Percentiles rank a stretch among this genome's conserved stretches.
These are phyloP conservation scores for Bos taurus DNA, from an alignment of 2,113 vertebrate species.

Conservation along the genomic window ARS-UCD2.0 NC_037345.1:13770001-13770500, in stretches of 20 bases:
- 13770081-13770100: not conserved
- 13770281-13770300: not conserved
- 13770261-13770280: not conserved
- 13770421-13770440: not conserved
- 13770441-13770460: fast-evolving
- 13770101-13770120: not conserved
- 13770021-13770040: not conserved
- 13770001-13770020: not conserved
- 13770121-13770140: not conserved
- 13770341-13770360: not conserved
- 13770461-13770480: not conserved
- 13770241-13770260: no score
- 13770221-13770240: not conserved
- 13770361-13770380: not conserved
- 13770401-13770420: not conserved
- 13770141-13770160: not conserved
- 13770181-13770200: not conserved
- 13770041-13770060: no score
- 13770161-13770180: not conserved
- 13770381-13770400: not conserved
- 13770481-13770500: not conserved
- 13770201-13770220: not conserved
- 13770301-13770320: not conserved
- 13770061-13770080: not conserved
- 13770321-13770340: not conserved